Evolutionary conservation across 2,113 vertebrate genomes (phyloP).

Genomic region (Tor tambroides): DNA sequence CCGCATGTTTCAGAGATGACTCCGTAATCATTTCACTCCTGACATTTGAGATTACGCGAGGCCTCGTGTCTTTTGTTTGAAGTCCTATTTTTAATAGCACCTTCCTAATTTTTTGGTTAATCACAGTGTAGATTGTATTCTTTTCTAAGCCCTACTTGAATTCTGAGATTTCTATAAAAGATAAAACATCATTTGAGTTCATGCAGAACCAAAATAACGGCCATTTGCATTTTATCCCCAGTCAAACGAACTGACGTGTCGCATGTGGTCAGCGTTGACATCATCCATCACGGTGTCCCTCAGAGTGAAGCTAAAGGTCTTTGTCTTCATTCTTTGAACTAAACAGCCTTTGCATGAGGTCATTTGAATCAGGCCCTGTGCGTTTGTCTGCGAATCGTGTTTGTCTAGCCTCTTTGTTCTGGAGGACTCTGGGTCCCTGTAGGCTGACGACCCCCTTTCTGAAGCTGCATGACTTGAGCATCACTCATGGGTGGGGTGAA

Average conservation of each 20-base stretch:
- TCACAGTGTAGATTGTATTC: neutral
- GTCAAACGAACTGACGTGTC: neutral
- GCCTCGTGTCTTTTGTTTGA: neutral
- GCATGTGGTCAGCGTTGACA: constrained; percentile 14
- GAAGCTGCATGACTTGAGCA: constrained; percentile 11
- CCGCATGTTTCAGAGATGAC: neutral
- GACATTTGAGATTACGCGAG: neutral
- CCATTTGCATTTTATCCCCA: constrained; percentile 12
- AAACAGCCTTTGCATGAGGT: constrained; percentile 4
- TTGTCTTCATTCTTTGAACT: constrained; percentile 22
- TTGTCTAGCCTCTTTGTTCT: constrained; percentile 41
- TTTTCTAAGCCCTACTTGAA: neutral
- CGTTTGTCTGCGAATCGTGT: constrained; percentile 15
- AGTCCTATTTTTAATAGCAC: neutral
- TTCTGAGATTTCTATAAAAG: neutral
- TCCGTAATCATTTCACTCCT: neutral
- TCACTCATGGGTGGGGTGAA: constrained; percentile 31
- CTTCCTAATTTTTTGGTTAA: neutral
- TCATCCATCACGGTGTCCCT: constrained; percentile 33
- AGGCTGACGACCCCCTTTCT: constrained; percentile 24
- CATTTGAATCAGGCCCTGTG: neutral
- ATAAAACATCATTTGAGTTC: neutral
- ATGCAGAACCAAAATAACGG: neutral
- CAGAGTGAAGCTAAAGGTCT: constrained; percentile 12
- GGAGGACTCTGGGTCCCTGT: constrained; percentile 21